Percentiles rank a stretch among this genome's conserved stretches.
phyloP scores from a whole-genome alignment of 1,140 invertebrate genomes.

The Helicoverpa armigera region DNA sequence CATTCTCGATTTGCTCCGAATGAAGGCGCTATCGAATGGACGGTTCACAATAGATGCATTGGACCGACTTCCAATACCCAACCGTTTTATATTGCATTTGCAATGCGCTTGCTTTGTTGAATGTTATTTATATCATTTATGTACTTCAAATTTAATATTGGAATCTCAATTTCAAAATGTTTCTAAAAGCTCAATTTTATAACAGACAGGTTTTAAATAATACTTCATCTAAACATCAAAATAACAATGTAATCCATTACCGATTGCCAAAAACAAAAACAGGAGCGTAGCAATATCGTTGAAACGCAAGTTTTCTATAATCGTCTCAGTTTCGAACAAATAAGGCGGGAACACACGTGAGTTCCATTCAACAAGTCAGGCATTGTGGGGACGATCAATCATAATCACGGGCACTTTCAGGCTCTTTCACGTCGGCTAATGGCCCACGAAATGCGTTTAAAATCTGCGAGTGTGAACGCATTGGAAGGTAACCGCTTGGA shows the following conservation, averaged over 20 bases:
- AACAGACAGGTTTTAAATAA: too few relatives aligned
- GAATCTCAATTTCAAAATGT: neutral
- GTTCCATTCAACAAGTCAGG: constrained; percentile 80
- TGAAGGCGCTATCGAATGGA: constrained; percentile 66
- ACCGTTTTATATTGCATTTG: constrained; percentile 39
- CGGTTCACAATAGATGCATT: constrained; percentile 75
- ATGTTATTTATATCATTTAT: neutral
- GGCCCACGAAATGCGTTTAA: constrained; percentile 85
- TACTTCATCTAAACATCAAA: neutral
- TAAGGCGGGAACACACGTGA: constrained; percentile 75
- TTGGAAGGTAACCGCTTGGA: constrained; percentile 83
- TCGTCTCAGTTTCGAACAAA: constrained; percentile 67
- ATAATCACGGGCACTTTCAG: constrained; percentile 84
- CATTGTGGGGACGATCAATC: constrained; percentile 80
- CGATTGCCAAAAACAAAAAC: constrained; percentile 26
- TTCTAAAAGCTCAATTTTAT: too few relatives aligned
- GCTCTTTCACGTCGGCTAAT: constrained; percentile 84
- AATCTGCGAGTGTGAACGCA: constrained; percentile 77
- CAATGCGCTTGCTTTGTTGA: neutral
- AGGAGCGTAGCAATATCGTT: constrained; percentile 62
- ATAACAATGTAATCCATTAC: constrained; percentile 9
- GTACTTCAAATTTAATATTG: neutral
- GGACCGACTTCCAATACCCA: constrained; percentile 49
- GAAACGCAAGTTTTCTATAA: constrained; percentile 46
- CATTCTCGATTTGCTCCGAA: constrained; percentile 79